Evolutionary conservation across 1,140 invertebrate genomes (phyloP), one percentile per base, ranked within the genome.

Genomic region (Campodea augens): DNA sequence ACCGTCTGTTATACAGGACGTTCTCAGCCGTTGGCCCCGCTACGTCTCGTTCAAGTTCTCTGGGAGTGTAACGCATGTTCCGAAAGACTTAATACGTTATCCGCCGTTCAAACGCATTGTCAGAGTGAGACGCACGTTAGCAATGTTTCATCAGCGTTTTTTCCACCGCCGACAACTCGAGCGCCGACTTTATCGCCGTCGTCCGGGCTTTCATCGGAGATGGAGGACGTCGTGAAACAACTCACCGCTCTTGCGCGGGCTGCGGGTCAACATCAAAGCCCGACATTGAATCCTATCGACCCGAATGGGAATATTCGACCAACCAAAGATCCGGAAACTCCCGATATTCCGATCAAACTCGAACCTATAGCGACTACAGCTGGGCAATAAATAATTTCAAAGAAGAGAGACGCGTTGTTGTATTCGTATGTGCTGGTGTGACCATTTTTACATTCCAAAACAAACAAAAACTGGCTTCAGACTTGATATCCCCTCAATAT

Each of bases 221-320:
- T 82, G 77, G 79, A 81, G 57, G 77, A 81, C 58, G 79, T 82
- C 40, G 79, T 82, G 23, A 82, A 82, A 57, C 79, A 82, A 62
- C 81, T 84, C 48, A 81, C 80, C 22, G 65, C 81, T 24, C 60
- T 84, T 52, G 79, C 80, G 1, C 75, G 78, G 2, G 67, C 76
- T 44, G 75, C 78, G 3, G 67, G 27, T 32, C 27, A 15, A 32
- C 27, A 10, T 32, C 27, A 15, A 32, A 32, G 15, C 15, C 27
- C 27, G 27, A 32, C 27, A 15, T 32, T 32, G 27, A 32, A 32
- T 25, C 37, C 37, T 38, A 25, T 45, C 27, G 19, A 37, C 38
- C 24, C 38, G 46, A 37, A 25, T 49, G 7, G 27, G 27, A 15
- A 10, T 7, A 15, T 15, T 32, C 7, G 7, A 32, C 27, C 7